Evolutionary conservation across 2,797 vertebrate genomes (phyloP).

Genomic region (Tapera naevia): DNA sequence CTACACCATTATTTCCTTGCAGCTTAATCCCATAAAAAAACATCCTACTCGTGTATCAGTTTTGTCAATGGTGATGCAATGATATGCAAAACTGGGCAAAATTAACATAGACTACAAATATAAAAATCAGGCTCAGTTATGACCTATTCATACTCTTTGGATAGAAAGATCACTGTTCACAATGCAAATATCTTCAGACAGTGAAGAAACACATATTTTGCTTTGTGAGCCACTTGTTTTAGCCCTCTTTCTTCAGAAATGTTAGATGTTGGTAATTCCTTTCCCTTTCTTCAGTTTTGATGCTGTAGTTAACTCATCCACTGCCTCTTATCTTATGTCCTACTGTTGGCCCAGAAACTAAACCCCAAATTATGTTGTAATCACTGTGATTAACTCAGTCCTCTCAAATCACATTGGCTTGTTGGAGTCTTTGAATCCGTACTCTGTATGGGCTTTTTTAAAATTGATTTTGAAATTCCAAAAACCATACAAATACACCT

Average conservation of each 20-base stretch:
- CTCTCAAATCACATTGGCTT: background rate
- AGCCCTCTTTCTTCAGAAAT: background rate
- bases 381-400: background rate
- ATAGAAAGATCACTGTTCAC: background rate
- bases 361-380: background rate
- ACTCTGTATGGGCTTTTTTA: background rate
- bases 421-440: background rate
- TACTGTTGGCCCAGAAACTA: background rate
- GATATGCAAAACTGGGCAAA: conserved; percentile 1
- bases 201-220: background rate
- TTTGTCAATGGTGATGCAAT: background rate
- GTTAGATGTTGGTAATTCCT: background rate
- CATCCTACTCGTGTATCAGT: background rate
- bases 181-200: background rate
- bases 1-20: background rate
- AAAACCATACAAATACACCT: background rate
- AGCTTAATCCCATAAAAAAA: background rate
- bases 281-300: background rate
- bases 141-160: background rate
- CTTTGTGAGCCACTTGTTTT: background rate
- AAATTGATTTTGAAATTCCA: background rate
- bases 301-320: background rate
- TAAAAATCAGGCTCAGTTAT: background rate
- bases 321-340: background rate
- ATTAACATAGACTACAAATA: background rate